Base-by-base conservation (phyloP, 2,888 invertebrate species). In the Itoplectis maculator region DNA sequence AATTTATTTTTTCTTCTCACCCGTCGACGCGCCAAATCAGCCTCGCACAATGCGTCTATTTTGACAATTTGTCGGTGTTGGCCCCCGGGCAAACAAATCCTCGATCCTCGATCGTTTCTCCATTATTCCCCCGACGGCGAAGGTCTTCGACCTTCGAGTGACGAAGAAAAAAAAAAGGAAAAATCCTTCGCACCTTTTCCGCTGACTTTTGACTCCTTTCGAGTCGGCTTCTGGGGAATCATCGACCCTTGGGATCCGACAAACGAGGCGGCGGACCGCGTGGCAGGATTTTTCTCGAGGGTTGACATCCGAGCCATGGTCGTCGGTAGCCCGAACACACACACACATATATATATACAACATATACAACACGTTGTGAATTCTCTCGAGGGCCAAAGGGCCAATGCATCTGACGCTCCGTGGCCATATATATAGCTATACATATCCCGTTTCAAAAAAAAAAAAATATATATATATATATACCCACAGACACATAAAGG, bases 41-140 rank as follows among this genome's bases (percentile, higher is more conserved):
- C n/a, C 37, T 40, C 18, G 35, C 11, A 66, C 68, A 73, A 75
- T 81, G 70, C 45, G 5, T 59, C 49, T 87, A 85, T 86, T 86
- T 87, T 85, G 86, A 87, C 86, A 87, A 85, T 86, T 84, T 85
- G 83, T 85, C 85, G n/a, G n/a, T n/a, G 59, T 35, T 49, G 45
- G 3, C 49, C 56, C 47, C 47, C 40, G 59, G 70, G 51, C 23
- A 76, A 61, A 47, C 29, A n/a, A n/a, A n/a, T 35, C 37, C 9
- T 51, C 51, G 37, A 13, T n/a, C 35, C 2, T 7, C 15, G 8
- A 13, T 8, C 11, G 63, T 37, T 3, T 37, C 37, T 2, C 8
- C 18, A n/a, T 6, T 15, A 15, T 61, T 35, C 37, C n/a, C 15
- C 3, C 23, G 15, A 13, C 7, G 2, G 15, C 29, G 35, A n/a